phyloP scores from a whole-genome alignment of 2,888 invertebrate species.

The Gymnocheta viridis region DNA sequence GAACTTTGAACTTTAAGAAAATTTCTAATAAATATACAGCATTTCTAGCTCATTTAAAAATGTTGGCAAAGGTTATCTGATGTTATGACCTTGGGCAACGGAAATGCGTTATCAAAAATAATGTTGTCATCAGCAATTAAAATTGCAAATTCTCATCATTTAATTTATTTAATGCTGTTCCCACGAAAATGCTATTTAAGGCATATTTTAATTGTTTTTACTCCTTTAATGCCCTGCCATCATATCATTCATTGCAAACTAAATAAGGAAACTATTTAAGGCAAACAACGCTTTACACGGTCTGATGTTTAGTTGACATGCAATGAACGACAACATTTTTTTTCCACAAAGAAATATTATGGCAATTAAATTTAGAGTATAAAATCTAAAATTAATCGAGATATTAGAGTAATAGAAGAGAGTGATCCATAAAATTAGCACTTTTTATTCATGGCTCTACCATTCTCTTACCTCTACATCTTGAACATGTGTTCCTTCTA shows the following conservation, averaged over 20 bases:
- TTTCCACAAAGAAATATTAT: constrained; percentile 36
- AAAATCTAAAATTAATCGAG: constrained; percentile 27
- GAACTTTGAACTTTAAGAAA: too few relatives aligned
- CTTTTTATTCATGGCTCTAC: constrained; percentile 8
- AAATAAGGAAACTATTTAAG: constrained; percentile 66
- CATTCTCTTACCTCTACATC: neutral
- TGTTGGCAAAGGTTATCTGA: too few relatives aligned
- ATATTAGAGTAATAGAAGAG: constrained; percentile 37
- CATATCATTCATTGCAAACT: constrained; percentile 41
- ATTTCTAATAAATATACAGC: too few relatives aligned
- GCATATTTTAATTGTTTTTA: neutral
- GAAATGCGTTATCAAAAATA: too few relatives aligned
- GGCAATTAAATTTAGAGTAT: constrained; percentile 59
- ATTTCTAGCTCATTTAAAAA: too few relatives aligned
- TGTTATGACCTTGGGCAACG: too few relatives aligned
- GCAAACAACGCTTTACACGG: constrained; percentile 73
- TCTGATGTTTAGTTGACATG: constrained; percentile 80
- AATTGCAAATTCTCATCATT: too few relatives aligned
- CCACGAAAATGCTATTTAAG: too few relatives aligned
- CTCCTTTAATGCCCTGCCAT: constrained; percentile 1
- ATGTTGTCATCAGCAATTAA: too few relatives aligned
- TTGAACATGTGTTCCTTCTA: neutral
- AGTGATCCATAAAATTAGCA: constrained; percentile 40
- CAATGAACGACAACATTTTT: constrained; percentile 72
- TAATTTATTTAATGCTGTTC: neutral